Percentiles rank a stretch among this genome's conserved stretches.
These are phyloP conservation scores for Zapus hudsonius DNA, from an alignment of 2,113 vertebrate species.

Conservation along the genomic window DNA sequence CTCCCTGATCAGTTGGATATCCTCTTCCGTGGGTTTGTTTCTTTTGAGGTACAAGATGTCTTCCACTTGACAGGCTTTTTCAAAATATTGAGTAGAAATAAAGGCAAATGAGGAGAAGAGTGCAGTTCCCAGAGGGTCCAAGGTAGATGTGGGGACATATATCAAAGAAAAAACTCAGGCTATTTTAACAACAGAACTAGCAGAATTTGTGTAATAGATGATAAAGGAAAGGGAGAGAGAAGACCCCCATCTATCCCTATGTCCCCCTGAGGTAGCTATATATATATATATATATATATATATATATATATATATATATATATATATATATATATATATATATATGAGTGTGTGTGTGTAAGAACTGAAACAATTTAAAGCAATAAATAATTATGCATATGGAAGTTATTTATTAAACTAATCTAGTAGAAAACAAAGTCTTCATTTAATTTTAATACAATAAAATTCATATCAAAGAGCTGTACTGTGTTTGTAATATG, in stretches of 20 bases:
- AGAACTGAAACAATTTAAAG: neutral
- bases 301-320: too few species aligned
- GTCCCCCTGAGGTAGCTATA: neutral
- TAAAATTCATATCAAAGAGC: conserved; percentile 41
- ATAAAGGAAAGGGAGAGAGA: neutral
- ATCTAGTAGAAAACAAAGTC: neutral
- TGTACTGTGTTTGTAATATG: neutral
- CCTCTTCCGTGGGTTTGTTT: too few species aligned
- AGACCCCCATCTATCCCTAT: neutral
- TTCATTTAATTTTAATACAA: conserved; percentile 21
- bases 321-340: too few species aligned
- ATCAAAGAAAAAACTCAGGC: neutral
- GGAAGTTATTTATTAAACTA: conserved; percentile 35
- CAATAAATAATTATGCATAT: neutral
- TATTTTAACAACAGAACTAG: neutral
- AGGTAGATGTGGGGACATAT: neutral
- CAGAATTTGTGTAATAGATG: neutral
- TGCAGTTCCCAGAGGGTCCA: neutral
- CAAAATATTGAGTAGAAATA: neutral
- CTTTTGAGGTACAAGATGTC: too few species aligned
- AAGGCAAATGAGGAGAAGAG: neutral
- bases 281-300: neutral
- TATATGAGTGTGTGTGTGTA: neutral
- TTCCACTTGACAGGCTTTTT: neutral
- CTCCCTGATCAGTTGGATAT: too few species aligned